A percentile compares a stretch with the other conserved stretches of the same genome.
These are phyloP conservation scores for Nesometra sesokonis DNA, from an alignment of 35 echinoderm and acorn worm species.

Conservation along the genomic window DNA sequence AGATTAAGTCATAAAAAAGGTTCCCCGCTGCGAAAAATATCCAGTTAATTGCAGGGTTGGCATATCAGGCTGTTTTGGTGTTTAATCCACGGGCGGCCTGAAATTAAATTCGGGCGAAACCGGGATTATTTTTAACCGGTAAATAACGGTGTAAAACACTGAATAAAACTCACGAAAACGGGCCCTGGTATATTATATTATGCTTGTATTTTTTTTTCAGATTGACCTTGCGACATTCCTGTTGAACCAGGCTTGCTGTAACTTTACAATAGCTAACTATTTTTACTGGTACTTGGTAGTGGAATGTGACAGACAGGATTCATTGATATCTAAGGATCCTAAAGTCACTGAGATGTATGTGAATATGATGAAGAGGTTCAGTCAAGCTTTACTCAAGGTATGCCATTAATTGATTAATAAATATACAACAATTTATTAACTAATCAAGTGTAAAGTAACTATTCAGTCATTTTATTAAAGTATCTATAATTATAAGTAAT, in stretches of 20 bases:
- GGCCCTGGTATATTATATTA: not conserved
- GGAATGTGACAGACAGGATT: conserved; percentile 82
- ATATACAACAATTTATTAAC: too few species aligned
- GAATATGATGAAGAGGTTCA: conserved; percentile 80
- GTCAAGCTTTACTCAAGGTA: conserved; percentile 66
- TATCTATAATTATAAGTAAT: too few species aligned
- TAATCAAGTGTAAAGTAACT: too few species aligned
- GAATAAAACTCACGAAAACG: not conserved
- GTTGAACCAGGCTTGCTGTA: conserved; percentile 72
- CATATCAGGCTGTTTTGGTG: too few species aligned
- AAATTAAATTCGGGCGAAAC: too few species aligned
- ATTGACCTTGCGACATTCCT: conserved; percentile 75
- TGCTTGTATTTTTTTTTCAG: conserved; percentile 25
- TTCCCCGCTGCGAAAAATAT: too few species aligned
- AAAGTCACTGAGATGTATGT: conserved; percentile 86
- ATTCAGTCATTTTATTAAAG: too few species aligned
- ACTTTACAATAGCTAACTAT: conserved; percentile 94
- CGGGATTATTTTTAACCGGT: too few species aligned
- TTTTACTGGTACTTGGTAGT: conserved; percentile 95
- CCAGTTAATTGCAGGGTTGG: too few species aligned
- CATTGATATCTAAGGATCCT: conserved; percentile 58
- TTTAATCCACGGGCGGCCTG: too few species aligned
- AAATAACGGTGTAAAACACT: too few species aligned
- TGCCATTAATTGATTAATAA: not conserved
- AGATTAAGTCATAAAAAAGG: too few species aligned